Base-by-base conservation (phyloP, 1,140 invertebrate species). In the Drosophila chauvacae region DNA sequence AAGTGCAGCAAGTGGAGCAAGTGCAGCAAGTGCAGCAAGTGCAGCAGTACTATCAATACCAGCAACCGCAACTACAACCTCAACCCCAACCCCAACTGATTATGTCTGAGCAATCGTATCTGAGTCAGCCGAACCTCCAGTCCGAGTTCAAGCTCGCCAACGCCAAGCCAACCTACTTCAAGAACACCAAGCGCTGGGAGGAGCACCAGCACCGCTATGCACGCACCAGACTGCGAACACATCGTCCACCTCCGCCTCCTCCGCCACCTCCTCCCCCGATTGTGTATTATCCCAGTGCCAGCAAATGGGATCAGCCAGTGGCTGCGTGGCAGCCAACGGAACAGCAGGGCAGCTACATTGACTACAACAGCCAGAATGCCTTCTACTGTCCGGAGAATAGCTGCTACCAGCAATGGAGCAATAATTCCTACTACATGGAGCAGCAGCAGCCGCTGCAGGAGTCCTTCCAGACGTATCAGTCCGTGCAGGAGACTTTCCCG, bases 171-270 rank as follows among this genome's bases (percentile, higher is more conserved):
- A 9, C 5, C 4, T 16, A 13, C 0, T 28, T 65, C 14, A 63
- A 45, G 14, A 26, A 23, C 0, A 5, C 23, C 0, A 7, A 33
- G 33, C 23, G 11, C 4, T 66, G 59, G 64, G 44, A 64, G 44
- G 59, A 33, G 35, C 59, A 39, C 2, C 18, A 47, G 14, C 66
- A 70, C 9, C 68, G 58, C 14, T 26, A 51, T 30, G 37, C 69
- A 1, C 53, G 26, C n/a, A 42, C 66, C 11, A 28, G 30, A 10
- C 56, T 73, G 9, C 16, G 14, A 1, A 55, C 56, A 0, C 26
- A 39, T 2, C 70, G 70, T 0, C 47, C 66, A 0, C 18, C 35
- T 14, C 70, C 45, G 23, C 26, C 26, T 5, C 26, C 26, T 1
- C 30, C 30, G 4, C 70, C 47, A 9, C 28, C 30, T 0, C 11